These are phyloP conservation scores for Dasypolia templi DNA, from an alignment of 2,888 invertebrate genomes.

Conservation along the genomic window DNA sequence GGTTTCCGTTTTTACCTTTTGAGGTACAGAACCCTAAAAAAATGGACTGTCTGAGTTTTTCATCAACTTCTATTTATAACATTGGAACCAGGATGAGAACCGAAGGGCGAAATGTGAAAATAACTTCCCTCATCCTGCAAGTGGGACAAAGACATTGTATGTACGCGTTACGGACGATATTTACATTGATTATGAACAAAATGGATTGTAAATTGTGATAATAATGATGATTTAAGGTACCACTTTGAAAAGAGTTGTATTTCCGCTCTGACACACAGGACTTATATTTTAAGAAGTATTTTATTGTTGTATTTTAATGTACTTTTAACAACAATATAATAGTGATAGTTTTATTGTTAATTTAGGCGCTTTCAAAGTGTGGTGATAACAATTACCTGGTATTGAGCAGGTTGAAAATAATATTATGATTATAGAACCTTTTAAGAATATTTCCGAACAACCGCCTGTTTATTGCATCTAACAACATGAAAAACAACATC, in stretches of 20 bases:
- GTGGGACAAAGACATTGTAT: constrained; percentile 81
- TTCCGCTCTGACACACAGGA: constrained; percentile 27
- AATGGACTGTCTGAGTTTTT: constrained; percentile 65
- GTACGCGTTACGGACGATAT: constrained; percentile 67
- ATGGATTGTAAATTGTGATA: constrained; percentile 69
- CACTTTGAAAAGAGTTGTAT: constrained; percentile 40
- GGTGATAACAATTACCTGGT: background rate
- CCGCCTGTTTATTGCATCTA: background rate
- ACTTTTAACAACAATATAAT: no score
- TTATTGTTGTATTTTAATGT: no score
- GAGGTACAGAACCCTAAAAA: no score
- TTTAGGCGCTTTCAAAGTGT: background rate
- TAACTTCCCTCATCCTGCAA: constrained; percentile 77
- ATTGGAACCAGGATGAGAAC: constrained; percentile 74
- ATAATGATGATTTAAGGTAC: constrained; percentile 62
- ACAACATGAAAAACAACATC: no score
- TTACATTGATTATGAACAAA: constrained; percentile 67
- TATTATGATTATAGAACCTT: background rate
- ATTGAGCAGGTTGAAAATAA: background rate
- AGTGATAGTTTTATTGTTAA: no score
- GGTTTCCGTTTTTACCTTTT: no score
- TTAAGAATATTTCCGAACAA: background rate
- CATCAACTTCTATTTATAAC: constrained; percentile 70
- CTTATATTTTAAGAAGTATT: constrained; percentile 16
- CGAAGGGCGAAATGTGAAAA: constrained; percentile 78